Base-by-base conservation (phyloP, 1,140 invertebrate species). In the Dermatophagoides farinae region DNA sequence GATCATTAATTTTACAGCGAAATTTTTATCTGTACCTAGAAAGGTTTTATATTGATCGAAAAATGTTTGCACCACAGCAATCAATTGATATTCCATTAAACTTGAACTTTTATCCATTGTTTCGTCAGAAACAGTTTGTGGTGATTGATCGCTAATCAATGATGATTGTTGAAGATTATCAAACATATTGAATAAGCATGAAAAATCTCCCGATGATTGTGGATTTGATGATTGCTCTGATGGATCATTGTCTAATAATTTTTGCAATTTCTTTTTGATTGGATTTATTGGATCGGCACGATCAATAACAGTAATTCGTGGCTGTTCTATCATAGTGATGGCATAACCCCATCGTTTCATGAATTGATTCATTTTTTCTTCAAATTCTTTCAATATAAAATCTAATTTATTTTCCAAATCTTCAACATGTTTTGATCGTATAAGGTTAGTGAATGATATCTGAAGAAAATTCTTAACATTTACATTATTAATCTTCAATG, bases 361-460 rank as follows among this genome's bases (percentile, higher is more conserved):
- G 57, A 62, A 57, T 6, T 16, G 10, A 64, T 64, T 64, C 25
- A 41, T 57, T 31, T 62, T 61, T 38, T 58, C 46, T 12, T 57
- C 44, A 46, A 62, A 64, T 14, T 57, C 16, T 53, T 43, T 64
- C 14, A 64, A 31, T 14, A 64, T 37, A 14, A 57, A 47, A 40
- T 64, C 59, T 18, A 50, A 25, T 53, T 61, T 64, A 22, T 44
- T 47, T 50, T 64, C 62, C 6, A 64, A 38, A 44, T 64, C 62
- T 52, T 64, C 62, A 14, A 64, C 52, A 49, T 64, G 62, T 14
- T 50, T 57, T 20, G 61, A 41, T 23, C 41, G 39, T 6, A 64
- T 43, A 20, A 62, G 31, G 57, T 64, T 64, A 0, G 16, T 11
- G n/a, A 64, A 64, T 23, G 50, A 38, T 18, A 64, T 14, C 18